Evolutionary conservation across 64 coral and sea anemone species (phyloP).

Genomic region (Montipora cactus): DNA sequence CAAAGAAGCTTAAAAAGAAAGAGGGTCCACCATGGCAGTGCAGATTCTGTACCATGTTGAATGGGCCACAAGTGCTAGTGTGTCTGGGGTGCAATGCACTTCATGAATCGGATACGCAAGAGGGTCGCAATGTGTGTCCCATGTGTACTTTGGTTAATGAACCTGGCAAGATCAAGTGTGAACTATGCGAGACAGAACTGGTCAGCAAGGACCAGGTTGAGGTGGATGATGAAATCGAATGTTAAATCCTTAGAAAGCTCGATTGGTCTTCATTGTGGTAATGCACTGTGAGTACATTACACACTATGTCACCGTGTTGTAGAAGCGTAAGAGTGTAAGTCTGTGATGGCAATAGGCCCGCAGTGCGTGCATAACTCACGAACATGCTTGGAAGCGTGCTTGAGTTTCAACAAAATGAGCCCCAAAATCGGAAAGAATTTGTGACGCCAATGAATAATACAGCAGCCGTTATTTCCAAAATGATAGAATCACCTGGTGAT

Average conservation of each 20-base stretch:
- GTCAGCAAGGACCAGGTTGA: not conserved
- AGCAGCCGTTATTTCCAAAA: no score
- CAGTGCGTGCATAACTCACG: no score
- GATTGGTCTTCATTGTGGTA: not conserved
- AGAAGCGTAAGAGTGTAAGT: no score
- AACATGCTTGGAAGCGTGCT: no score
- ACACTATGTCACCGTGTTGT: no score
- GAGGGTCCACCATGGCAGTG: slow-evolving; percentile 71
- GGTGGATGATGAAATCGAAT: not conserved
- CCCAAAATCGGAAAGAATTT: no score
- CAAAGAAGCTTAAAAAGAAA: not conserved
- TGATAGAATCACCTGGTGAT: no score
- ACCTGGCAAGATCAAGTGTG: slow-evolving; percentile 86
- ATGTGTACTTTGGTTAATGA: slow-evolving; percentile 96
- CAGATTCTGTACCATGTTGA: slow-evolving; percentile 85
- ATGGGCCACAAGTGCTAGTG: slow-evolving; percentile 70
- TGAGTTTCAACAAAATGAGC: no score
- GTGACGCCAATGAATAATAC: no score
- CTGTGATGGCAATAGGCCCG: no score
- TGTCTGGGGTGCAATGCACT: slow-evolving; percentile 81
- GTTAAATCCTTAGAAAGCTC: not conserved
- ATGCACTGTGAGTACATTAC: no score
- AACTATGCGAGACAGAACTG: slow-evolving; percentile 81
- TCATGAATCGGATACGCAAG: slow-evolving; percentile 65
- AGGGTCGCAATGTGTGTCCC: slow-evolving; percentile 73